Conservation (phyloP, 2,113 vertebrate genomes). For the Mandrillus leucophaeus region DNA sequence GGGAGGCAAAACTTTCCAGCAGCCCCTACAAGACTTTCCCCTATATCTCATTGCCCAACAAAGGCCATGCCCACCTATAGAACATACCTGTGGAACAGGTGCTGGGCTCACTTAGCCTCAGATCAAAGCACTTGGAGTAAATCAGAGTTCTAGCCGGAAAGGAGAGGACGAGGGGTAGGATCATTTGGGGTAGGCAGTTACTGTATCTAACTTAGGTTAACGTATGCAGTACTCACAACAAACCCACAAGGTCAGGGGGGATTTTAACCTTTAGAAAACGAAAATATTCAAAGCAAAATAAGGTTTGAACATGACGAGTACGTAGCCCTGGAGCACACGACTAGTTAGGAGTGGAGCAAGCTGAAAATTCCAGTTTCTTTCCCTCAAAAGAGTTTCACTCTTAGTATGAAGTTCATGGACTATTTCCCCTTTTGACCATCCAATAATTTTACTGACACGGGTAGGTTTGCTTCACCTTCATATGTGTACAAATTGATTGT, state of each 20-base stretch:
- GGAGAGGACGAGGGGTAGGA: not conserved
- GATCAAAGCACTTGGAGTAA: not conserved
- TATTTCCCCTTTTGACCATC: not conserved
- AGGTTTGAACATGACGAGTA: not conserved
- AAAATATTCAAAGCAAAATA: not conserved
- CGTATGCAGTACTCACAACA: not conserved
- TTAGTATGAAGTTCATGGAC: not conserved
- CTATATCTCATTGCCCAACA: not conserved
- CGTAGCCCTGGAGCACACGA: not conserved
- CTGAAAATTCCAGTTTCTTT: not conserved
- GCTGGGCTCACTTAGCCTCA: not conserved
- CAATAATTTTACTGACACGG: slow-evolving; percentile 2
- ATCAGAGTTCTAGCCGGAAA: not conserved
- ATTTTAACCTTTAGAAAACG: not conserved
- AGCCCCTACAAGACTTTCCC: not conserved
- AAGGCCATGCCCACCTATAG: not conserved
- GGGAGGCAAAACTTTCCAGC: not conserved
- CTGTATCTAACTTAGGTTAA: not conserved
- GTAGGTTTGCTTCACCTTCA: not conserved
- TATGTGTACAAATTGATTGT: not conserved
- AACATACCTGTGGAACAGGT: not conserved
- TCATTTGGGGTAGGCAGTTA: not conserved
- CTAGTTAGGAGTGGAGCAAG: not conserved
- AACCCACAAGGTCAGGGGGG: not conserved
- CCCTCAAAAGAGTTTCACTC: not conserved